Base-by-base conservation (phyloP, 2,113 vertebrate genomes). In the Notarius quadriscutis region DNA sequence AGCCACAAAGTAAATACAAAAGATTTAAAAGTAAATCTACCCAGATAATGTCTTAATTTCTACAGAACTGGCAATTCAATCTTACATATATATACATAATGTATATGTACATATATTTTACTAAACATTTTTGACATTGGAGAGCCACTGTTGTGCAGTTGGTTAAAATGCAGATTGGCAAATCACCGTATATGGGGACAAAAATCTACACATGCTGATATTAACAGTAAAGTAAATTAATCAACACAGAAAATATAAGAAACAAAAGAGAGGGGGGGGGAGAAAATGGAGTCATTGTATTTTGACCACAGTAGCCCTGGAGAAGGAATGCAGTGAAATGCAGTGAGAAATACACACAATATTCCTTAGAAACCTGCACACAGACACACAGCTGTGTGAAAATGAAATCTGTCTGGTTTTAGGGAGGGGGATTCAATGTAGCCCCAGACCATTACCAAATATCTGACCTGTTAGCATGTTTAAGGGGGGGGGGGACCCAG, bases 1-100 rank as follows among this genome's bases (percentile, higher is more conserved):
- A 97, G 97, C 96, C 96, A 98, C 96, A 97, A 96, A 96, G 96
- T 95, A 95, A 90, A 96, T 98, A 95, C 96, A 96, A 96, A 96
- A 97, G 90, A 93, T 95, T 95, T 95, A 95, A 96, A 97, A 96
- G 96, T 90, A 91, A 95, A 97, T 96, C 96, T 96, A 97, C 93
- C 95, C 94, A 93, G 94, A 96, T 95, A 96, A 96, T 95, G 95
- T 96, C 94, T 95, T 96, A 94, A 96, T 96, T 95, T 97, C 96
- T 96, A 98, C 95, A 96, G 93, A 97, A 96, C 96, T 96, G 96
- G 96, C 96, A 95, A 96, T 97, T 97, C 95, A 95, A 96, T 97
- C 95, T 96, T 96, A 97, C 96, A 97, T 95, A 96, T 95, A 95
- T 90, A 94, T 93, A 94, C 93, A 93, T 93, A 93, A 91, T 91